Evolutionary conservation across 1,140 invertebrate genomes (phyloP), one percentile per base, ranked within the genome.

Genomic region (Aphelenchoides avenae): DNA sequence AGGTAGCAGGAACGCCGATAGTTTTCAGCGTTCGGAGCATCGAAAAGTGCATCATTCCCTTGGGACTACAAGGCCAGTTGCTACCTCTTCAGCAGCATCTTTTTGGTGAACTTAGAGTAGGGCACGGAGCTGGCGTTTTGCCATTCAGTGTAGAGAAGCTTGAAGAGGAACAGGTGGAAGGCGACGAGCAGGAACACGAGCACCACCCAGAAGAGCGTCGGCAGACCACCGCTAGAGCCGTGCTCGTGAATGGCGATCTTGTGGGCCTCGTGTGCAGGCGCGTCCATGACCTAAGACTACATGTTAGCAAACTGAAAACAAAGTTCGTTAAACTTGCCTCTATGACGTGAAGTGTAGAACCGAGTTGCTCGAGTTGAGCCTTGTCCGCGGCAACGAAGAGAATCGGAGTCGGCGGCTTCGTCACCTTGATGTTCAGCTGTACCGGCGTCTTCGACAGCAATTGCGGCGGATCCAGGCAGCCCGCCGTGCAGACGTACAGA

Each of bases 161-260:
- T 90, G 79, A 88, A 89, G 6, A 95, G 82, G 80, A 95, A 95
- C 58, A 94, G 80, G 81, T 95, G 91, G 79, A 95, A 95, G 60
- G 92, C 83, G 58, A 91, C 82, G 62, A 95, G 89, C 52, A 95
- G 82, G 73, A 89, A 85, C 70, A 86, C 86, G 62, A 95, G 87
- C 15, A 88, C 86, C 0, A 91, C 84, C 91, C 91, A 94, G 79
- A 95, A 93, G 33, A 94, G 80, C 0, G 87, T 87, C 20, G 91
- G 90, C 51, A 94, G 78, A 0, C 89, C 89, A 41, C 89, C 89
- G 54, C 90, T 82, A 80, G 91, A 87, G 0, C 91, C 91, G 77
- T 93, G 89, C 73, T 86, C 87, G 75, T 95, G 91, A 61, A 93
- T 78, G 0, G 88, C 88, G 70, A 95, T 88, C 0, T 92, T 84